Base-by-base conservation (phyloP, 1,140 invertebrate species). In the Helicoverpa armigera region DNA sequence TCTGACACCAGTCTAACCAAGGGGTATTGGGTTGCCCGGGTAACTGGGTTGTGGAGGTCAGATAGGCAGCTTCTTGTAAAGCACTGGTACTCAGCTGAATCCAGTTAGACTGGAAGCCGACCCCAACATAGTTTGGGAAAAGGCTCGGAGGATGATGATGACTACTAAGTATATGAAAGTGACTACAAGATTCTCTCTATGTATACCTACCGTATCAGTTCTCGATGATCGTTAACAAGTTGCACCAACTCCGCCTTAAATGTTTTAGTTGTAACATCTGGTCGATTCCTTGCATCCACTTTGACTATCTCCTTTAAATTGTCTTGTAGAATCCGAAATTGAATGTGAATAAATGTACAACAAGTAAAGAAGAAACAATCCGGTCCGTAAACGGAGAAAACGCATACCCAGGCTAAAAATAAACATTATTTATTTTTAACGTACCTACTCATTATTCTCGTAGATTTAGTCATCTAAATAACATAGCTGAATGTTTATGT, bases 261-360 rank as follows among this genome's bases (percentile, higher is more conserved):
- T 65, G 9, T 75, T 16, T 67, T 48, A 60, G 3, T 51, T 72
- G 31, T 31, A 31, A 54, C n/a, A 61, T 80, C 70, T 51, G 13
- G 16, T 14, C 53, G 56, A 23, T 61, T 48, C 58, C 16, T 12
- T 9, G 61, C 48, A 13, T 50, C 35, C 60, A 51, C 54, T 60
- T 58, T 69, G 2, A 70, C 48, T 76, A 84, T 61, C 51, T 63
- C 69, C 43, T 83, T 80, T 31, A 88, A 79, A 63, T 88, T 81
- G 54, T 84, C 61, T 35, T 85, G 65, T 13, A 90, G 70, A 4
- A 54, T 69, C 31, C 54, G 14, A 70, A 89, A 89, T 58, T 88
- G 86, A n/a, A 85, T 81, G 23, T 87, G 77, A 54, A 91, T 86
- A 60, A 86, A 88, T 13, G 86, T 86, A 23, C 82, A 86, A 12